Evolutionary conservation across 1,140 invertebrate genomes (phyloP), one percentile per base, ranked within the genome.

Genomic region (Elymnias hypermnestra): DNA sequence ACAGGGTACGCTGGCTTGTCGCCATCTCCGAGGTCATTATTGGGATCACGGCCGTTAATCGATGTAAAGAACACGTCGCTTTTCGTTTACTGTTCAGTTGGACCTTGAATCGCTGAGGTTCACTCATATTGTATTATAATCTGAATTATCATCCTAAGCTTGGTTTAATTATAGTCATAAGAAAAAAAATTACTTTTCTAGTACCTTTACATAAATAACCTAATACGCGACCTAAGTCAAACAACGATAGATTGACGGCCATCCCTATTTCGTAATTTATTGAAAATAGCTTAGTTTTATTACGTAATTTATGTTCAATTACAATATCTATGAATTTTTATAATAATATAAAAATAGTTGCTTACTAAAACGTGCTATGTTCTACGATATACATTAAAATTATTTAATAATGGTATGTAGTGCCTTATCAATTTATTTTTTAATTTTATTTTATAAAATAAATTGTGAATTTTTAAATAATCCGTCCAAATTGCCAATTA

Each of bases 211-310:
- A 74, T 82, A 85, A 72, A 78, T 75, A 81, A 71, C 73, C 68
- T 76, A 83, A 77, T 75, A 73, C 73, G 78, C 77, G 82, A 83
- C 82, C 77, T 79, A 77, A 83, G 82, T 85, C 82, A 83, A 72
- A 68, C 68, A 68, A 74, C 75, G 72, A 76, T 82, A 67, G 66
- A 76, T 75, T 72, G 65, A 78, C 79, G 77, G 78, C 77, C 75
- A 81, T 83, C 77, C 82, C 82, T 74, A 75, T 65, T 79, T 75
- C 77, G 79, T 85, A 85, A 83, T 81, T 85, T 83, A 83, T 85
- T 85, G 63, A 79, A 75, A 61, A 67, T 83, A 85, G 79, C 21
- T 45, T 76, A 83, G 69, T 74, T 74, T 72, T 64, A 74, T 78
- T 67, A 77, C 60, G 53, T 81, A 74, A 83, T 82, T 82, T 85